phyloP scores from a whole-genome alignment of 30 jellyfish, hydroid and myxozoan genomes.

The Aurelia sp. region DNA sequence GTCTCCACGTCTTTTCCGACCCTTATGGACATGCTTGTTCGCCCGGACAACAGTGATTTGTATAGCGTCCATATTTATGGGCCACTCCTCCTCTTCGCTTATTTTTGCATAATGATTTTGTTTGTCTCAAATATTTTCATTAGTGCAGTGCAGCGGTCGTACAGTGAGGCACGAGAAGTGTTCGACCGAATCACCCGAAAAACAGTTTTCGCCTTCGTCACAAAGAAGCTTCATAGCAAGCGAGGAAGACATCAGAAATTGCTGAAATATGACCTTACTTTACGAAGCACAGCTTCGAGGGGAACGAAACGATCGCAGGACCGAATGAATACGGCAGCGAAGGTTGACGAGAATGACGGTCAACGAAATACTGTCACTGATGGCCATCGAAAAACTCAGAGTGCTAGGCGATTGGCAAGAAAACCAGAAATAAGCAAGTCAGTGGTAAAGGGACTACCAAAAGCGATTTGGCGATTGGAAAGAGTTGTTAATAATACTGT shows the following conservation, averaged over 20 bases:
- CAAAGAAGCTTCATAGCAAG: constrained; percentile 27
- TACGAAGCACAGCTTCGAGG: constrained; percentile 13
- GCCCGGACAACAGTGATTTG: constrained; percentile 52
- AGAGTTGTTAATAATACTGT: neutral
- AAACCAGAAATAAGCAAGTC: neutral
- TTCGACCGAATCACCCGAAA: constrained; percentile 11
- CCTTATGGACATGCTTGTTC: constrained; percentile 67
- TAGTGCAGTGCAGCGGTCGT: constrained; percentile 58
- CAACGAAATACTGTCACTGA: neutral
- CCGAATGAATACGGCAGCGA: neutral
- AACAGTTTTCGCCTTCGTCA: constrained; percentile 25
- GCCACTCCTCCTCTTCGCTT: constrained; percentile 18
- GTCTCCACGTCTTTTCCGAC: constrained; percentile 30
- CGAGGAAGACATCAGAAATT: neutral
- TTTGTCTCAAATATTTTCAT: constrained; percentile 48
- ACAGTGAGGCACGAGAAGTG: constrained; percentile 55
- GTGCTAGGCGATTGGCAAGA: neutral
- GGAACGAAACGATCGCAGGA: neutral
- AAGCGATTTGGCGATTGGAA: constrained; percentile 25
- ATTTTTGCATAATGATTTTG: constrained; percentile 31
- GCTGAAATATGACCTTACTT: constrained; percentile 8
- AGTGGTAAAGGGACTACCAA: neutral
- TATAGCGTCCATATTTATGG: constrained; percentile 17
- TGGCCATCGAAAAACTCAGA: neutral
- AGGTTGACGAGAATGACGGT: neutral